These are phyloP conservation scores for Drosophila ambigua DNA, from an alignment of 1,140 invertebrate species.

Conservation along the genomic window DNA sequence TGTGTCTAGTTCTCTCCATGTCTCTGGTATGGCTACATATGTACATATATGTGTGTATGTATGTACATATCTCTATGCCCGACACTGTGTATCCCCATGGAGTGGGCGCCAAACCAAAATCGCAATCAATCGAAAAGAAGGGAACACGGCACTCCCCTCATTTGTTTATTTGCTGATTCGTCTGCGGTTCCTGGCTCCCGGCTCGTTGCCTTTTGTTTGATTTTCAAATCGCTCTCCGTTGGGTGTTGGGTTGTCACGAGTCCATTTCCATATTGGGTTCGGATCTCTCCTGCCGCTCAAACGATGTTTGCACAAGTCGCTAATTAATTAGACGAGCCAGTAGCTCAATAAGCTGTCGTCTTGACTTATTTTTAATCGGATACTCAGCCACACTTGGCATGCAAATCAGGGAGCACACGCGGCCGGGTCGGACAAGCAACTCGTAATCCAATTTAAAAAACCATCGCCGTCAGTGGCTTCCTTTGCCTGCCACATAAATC, in stretches of 20 bases:
- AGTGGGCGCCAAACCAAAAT: conserved; percentile 9
- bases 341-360: conserved; percentile 39
- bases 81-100: not conserved
- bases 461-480: conserved; percentile 46
- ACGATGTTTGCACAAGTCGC: conserved; percentile 43
- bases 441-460: conserved; percentile 81
- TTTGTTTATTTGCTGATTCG: conserved; percentile 60
- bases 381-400: conserved; percentile 41
- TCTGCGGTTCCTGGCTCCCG: conserved; percentile 40
- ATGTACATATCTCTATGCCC: not conserved
- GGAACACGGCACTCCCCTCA: conserved; percentile 7
- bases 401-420: conserved; percentile 50
- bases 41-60: too few relatives aligned
- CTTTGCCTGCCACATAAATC: conserved; percentile 64
- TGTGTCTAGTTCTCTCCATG: not conserved
- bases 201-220: not conserved
- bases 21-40: not conserved
- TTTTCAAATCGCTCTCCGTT: not conserved
- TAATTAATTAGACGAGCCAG: conserved; percentile 64
- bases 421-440: conserved; percentile 22
- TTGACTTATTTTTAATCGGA: conserved; percentile 51
- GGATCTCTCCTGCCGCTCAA: conserved; percentile 18
- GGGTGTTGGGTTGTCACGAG: not conserved
- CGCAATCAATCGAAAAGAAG: conserved; percentile 31
- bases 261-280: conserved; percentile 1